A percentile compares a stretch with the other conserved stretches of the same genome.
These are phyloP conservation scores for Dascyllus trimaculatus DNA, from an alignment of 2,113 vertebrate species.

Conservation along the genomic window DNA sequence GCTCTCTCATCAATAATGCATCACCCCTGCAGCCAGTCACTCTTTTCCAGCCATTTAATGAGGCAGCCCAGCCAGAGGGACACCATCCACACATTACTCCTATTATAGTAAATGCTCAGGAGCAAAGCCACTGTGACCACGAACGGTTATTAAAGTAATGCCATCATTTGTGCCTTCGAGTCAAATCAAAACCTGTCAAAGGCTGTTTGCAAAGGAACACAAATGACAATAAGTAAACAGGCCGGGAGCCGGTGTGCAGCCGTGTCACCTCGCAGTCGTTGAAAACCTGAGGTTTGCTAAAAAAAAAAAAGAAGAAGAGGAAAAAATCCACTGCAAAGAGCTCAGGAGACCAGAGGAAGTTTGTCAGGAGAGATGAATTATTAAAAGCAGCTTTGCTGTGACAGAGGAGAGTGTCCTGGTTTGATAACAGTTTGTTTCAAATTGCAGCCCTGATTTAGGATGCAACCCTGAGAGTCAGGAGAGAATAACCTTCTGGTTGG, in stretches of 20 bases:
- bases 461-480: not conserved
- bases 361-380: conserved; percentile 69
- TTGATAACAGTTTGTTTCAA: conserved; percentile 58
- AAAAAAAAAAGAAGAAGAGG: too few relatives aligned
- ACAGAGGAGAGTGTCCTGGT: conserved; percentile 37
- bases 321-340: conserved; percentile 46
- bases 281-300: conserved; percentile 44
- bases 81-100: conserved; percentile 71
- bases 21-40: conserved; percentile 81
- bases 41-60: conserved; percentile 83
- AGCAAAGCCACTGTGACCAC: conserved; percentile 66
- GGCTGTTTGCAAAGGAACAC: conserved; percentile 66
- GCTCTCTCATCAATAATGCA: conserved; percentile 85
- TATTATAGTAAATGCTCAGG: conserved; percentile 65
- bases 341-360: conserved; percentile 35
- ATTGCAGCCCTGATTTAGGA: conserved; percentile 47
- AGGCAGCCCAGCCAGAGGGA: conserved; percentile 74
- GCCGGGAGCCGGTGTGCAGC: conserved; percentile 5
- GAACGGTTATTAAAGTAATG: conserved; percentile 68
- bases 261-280: conserved; percentile 24
- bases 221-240: conserved; percentile 72
- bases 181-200: conserved; percentile 68
- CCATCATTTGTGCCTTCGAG: conserved; percentile 61
- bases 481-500: not conserved
- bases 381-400: conserved; percentile 63